Base-by-base conservation (phyloP, 2,113 vertebrate species). In the Melanerpes formicivorus region DNA sequence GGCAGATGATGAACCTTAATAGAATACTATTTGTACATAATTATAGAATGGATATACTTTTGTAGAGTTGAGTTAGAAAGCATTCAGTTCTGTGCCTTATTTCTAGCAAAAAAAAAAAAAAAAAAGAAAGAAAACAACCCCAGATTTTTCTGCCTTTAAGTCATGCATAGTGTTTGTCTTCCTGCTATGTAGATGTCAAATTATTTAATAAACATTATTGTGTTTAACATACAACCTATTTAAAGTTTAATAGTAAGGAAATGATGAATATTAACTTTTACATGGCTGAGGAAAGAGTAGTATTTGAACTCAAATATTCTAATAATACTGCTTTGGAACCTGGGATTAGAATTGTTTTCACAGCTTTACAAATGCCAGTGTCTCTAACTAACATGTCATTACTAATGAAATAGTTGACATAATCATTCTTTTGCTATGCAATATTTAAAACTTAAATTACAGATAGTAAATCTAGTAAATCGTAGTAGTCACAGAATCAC, bases 91-190 rank as follows among this genome's bases (percentile, higher is more conserved):
- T 56, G 7, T 78, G 18, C 9, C 23, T 65, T 69, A 34, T 72
- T 75, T 91, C 18, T 58, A 48, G 12, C 3, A 46, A 7, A 1
- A 27, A 6, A 9, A 18, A n/a, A n/a, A n/a, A n/a, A n/a, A n/a
- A n/a, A n/a, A n/a, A 37, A 25, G 55, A 75, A 60, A 71, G 0
- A 42, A 46, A 40, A 0, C 3, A 21, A 3, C 0, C 1, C 2
- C 15, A 73, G 23, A 42, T 70, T 72, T 80, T 48, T 73, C 22
- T 76, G 10, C 3, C 14, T 48, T 88, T 80, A 78, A 55, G 72
- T 12, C 9, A 56, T 44, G 29, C 18, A 42, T 17, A 42, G 2
- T 62, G n/a, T 80, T 80, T 78, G 3, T 46, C 54, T 84, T 81
- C 27, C 17, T 74, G 5, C 3, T 72, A 27, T 7, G 34, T 63